Conservation (phyloP, 2,888 invertebrate genomes). For the Pantelozetes paolii region DNA sequence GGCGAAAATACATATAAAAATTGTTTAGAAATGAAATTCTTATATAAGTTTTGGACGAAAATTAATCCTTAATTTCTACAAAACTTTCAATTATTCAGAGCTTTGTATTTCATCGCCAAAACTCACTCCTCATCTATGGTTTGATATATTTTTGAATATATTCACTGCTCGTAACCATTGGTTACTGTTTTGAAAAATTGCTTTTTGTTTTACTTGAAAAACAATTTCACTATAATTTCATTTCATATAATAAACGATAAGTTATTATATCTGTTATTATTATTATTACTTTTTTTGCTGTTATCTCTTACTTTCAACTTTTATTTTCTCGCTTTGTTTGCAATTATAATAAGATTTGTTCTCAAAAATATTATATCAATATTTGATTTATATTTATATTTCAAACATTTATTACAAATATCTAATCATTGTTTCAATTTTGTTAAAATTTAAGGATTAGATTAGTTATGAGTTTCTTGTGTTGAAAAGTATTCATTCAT, state of each 20-base stretch:
- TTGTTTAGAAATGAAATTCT: neutral
- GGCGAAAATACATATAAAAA: neutral
- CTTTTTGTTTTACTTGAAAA: neutral
- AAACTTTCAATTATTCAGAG: neutral
- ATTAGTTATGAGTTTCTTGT: neutral
- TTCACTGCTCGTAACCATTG: constrained; percentile 1
- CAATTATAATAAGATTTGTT: neutral
- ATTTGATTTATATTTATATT: constrained; percentile 3
- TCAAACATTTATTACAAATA: neutral
- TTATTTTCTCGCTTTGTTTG: neutral
- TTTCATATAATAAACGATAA: too few relatives aligned
- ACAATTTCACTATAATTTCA: neutral
- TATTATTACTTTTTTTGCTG: neutral
- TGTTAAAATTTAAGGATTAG: neutral
- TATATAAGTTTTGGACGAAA: neutral
- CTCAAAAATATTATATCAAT: constrained; percentile 5
- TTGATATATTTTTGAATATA: neutral
- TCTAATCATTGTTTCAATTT: neutral
- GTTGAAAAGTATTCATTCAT: neutral
- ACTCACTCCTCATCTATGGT: neutral
- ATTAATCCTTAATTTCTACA: neutral
- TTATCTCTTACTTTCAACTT: neutral
- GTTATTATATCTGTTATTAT: neutral
- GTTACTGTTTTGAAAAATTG: neutral
- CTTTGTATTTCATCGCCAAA: neutral